Evolutionary conservation across 2,113 vertebrate species (phyloP), one percentile per base, ranked within the genome.

Genomic region (Hippolais icterina): DNA sequence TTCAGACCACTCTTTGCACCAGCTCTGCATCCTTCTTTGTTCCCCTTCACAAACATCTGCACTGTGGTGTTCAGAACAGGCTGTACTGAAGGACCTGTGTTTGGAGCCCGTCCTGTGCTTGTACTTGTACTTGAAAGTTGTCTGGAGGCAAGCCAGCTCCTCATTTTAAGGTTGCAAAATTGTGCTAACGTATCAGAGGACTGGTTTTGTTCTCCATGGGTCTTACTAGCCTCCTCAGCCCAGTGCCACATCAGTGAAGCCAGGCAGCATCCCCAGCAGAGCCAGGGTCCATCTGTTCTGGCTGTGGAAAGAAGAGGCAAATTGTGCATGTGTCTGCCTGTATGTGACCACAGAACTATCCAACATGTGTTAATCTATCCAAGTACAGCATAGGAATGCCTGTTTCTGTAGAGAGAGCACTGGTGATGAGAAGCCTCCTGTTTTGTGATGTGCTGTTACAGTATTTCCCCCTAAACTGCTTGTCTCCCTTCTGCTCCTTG

Each of bases 31-130:
- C n/a, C 3, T 64, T 17, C 59, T 90, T 94, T 89, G 77, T 87
- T 89, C n/a, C 23, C n/a, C 33, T 59, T 76, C 71, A 54, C 70
- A 66, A 69, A 39, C 2, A 8, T 57, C 61, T 94, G 75, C 0
- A 5, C 83, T 82, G 53, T 59, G 83, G 46, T 64, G 69, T 92
- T 91, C 69, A 27, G 93, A 92, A 94, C 94, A 94, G 87, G 8
- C 72, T 94, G 94, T 95, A 64, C 94, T 53, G 87, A 91, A 89
- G 83, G 79, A 76, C 13, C 1, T 76, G 70, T 87, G 70, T 95
- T 94, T 91, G 82, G 75, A 87, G 66, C 85, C 82, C 5, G 15
- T 79, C 94, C 85, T 83, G 49, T 95, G 72, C 64, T 91, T 81
- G 59, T 79, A 12, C 89, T 95, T 64, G 47, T 21, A 24, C 39